Evolutionary conservation across 2,797 vertebrate genomes (phyloP).

Genomic region (Ceryle rudis): DNA sequence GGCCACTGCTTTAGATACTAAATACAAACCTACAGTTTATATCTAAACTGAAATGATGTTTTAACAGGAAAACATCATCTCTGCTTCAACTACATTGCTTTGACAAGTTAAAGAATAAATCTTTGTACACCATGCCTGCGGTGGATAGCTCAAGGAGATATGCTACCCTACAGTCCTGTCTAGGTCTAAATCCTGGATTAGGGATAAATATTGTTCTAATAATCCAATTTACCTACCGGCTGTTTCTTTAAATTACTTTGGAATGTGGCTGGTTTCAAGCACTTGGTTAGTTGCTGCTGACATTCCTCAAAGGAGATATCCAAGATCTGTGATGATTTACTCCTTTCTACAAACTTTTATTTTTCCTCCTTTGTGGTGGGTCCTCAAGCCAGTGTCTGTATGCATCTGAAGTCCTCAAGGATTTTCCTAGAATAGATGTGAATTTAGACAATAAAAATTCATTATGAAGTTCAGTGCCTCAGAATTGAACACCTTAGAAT

Average conservation of each 20-base stretch:
- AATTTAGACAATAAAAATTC: constrained; percentile 17
- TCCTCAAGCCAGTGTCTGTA: neutral
- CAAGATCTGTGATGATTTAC: neutral
- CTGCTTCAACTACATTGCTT: neutral
- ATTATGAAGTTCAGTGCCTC: neutral
- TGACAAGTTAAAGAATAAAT: neutral
- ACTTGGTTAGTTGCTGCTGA: neutral
- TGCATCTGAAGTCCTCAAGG: neutral
- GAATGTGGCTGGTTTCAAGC: neutral
- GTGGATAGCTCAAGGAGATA: neutral
- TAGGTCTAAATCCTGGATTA: neutral
- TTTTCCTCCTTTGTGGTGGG: neutral
- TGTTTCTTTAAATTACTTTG: neutral
- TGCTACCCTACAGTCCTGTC: neutral
- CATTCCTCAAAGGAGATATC: neutral
- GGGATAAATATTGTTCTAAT: neutral
- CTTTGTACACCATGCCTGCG: neutral
- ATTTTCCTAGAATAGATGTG: neutral
- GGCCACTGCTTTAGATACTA: neutral
- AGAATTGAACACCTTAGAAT: neutral
- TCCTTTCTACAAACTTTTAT: neutral
- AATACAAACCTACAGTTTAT: neutral
- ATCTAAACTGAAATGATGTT: neutral
- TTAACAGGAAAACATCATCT: neutral
- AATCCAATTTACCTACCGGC: neutral